Base-by-base conservation (phyloP, 2,113 vertebrate species). In the Harpagus bidentatus region DNA sequence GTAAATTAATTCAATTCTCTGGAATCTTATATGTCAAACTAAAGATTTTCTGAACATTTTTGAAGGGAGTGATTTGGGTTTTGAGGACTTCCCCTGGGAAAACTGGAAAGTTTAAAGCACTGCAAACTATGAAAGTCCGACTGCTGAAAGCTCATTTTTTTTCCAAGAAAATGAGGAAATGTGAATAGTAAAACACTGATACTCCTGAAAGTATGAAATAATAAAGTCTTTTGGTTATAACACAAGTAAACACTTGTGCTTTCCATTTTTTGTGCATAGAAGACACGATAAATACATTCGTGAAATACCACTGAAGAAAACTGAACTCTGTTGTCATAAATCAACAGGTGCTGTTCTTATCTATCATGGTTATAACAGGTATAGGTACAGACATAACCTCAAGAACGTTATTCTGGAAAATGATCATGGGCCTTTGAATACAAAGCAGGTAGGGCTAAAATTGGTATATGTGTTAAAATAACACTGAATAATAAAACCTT, bases 401-500 rank as follows among this genome's bases (percentile, higher is more conserved):
- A 42, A 47, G 36, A 78, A 52, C 4, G 13, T 71, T 34, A 15
- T 67, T 77, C 40, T 36, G 22, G 29, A 77, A 91, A 91, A 82
- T 4, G 0, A 38, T 69, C 6, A 42, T 3, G 40, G 6, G 13
- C 1, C 0, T 76, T 62, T 50, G 36, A 23, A 77, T 31, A 34
- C 11, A 74, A 89, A 82, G 20, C 19, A 53, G 6, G 2, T 45
- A 52, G 17, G 34, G 4, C 1, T 69, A 50, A 82, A 85, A 82
- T n/a, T 23, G 9, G 4, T 62, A 21, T 48, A 25, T 13, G 0
- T 1, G 2, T 50, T 38, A 78, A 82, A 86, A 52, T 43, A 72
- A 59, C 11, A 50, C 29, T n/a, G 6, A 38, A 29, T 63, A 69
- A 69, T 61, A 73, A 78, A 82, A 45, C 6, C 3, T 53, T 78